These are phyloP conservation scores for Polylopha cassiicola DNA, from an alignment of 2,888 invertebrate genomes.

Conservation along the genomic window DNA sequence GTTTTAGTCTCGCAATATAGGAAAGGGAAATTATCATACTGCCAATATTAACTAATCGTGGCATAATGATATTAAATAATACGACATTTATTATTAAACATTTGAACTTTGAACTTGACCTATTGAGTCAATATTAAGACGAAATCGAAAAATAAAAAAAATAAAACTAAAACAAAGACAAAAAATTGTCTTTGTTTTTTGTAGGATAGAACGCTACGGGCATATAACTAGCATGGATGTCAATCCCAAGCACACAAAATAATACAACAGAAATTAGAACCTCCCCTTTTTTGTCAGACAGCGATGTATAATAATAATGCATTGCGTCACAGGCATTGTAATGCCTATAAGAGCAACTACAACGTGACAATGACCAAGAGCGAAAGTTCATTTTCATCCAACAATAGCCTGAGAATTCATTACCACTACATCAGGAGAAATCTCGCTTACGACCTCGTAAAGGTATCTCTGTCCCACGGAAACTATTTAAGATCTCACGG, in stretches of 20 bases:
- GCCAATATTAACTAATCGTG: conserved; percentile 3
- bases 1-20: conserved; percentile 9
- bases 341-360: too few species aligned
- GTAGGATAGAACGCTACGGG: too few species aligned
- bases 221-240: too few species aligned
- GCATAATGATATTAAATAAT: conserved; percentile 13
- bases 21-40: conserved; percentile 5
- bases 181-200: too few species aligned
- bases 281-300: too few species aligned
- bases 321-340: too few species aligned
- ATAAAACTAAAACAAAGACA: too few species aligned
- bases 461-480: conserved; percentile 29
- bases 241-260: too few species aligned
- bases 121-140: conserved; percentile 14
- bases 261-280: too few species aligned
- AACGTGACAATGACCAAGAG: conserved; percentile 42
- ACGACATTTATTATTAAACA: conserved; percentile 7
- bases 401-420: conserved; percentile 54
- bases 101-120: conserved; percentile 9
- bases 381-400: conserved; percentile 51
- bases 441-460: conserved; percentile 32
- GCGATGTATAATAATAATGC: too few species aligned
- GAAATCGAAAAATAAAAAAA: too few species aligned
- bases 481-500: conserved; percentile 5
- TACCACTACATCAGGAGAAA: conserved; percentile 47